Base-by-base conservation (phyloP, 2,113 vertebrate genomes). In the Nycticebus coucang region DNA sequence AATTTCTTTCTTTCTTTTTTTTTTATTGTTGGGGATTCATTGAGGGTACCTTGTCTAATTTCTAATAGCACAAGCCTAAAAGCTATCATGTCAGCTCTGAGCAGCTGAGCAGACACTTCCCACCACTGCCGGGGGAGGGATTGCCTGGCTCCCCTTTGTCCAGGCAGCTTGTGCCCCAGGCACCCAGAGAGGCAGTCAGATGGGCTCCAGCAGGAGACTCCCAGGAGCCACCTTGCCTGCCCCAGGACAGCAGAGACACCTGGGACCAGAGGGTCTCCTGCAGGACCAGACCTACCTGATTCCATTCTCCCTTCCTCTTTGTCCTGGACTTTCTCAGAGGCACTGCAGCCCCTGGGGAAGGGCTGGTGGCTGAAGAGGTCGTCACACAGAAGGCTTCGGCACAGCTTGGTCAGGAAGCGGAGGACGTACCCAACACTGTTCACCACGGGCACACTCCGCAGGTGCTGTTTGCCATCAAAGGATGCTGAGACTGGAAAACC, bases 361-460 rank as follows among this genome's bases (percentile, higher is more conserved):
- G 99, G 99, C 98, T 99, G 99, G 97, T 99, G 99, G 94, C 99
- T 99, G 98, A 99, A 99, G 97, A 99, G 99, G 95, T 99, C 99
- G 75, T 99, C 99, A 93, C 99, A 99, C 97, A 99, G 98, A 64
- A 99, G 98, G 97, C 99, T 99, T 96, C 99, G 98, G 81, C 99
- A 99, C 53, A 99, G 98, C 97, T 99, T 99, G 98, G 99, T 98
- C 92, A 99, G 99, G 97, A 99, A 99, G 90, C 99, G 99, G 75
- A 99, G 99, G 90, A 99, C 99, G 0, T 99, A 99, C 64, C 99
- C 99, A 0, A 99, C 98, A 89, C 99, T 99, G 98, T 99, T 99
- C 97, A 99, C 99, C 71, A 99, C 99, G 0, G 99, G 99, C 95
- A 99, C 98, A 96, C 98, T 99, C 97, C 99, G 98, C 69, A 99